A percentile compares a stretch with the other conserved stretches of the same genome.
These are phyloP conservation scores for Sinopyrophorus schimmeli DNA, from an alignment of 2,888 invertebrate genomes.

Conservation along the genomic window DNA sequence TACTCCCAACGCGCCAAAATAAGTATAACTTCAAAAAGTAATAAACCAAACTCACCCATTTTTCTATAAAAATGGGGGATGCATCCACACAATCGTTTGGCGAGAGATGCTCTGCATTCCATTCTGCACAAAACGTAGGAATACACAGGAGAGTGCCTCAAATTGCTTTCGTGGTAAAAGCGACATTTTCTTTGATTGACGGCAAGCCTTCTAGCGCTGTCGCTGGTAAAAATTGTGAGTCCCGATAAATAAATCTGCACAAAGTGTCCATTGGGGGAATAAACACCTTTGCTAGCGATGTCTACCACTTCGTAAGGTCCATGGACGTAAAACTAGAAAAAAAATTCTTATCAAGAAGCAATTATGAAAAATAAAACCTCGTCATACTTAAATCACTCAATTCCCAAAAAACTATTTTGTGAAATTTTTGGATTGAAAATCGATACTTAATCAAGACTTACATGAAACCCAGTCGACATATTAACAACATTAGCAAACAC, in stretches of 20 bases:
- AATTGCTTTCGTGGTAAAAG: conserved; percentile 66
- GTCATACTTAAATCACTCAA: no score
- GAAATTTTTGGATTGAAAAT: no score
- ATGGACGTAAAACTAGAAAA: conserved; percentile 63
- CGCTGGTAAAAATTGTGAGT: conserved; percentile 49
- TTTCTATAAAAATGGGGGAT: conserved; percentile 74
- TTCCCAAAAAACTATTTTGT: no score
- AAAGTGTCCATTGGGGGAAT: conserved; percentile 47
- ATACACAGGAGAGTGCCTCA: conserved; percentile 69
- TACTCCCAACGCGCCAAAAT: no score
- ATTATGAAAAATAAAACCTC: no score
- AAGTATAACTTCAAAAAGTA: no score
- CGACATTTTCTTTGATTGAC: conserved; percentile 70
- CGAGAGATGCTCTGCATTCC: conserved; percentile 69
- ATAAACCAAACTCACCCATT: conserved; percentile 55
- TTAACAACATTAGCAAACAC: conserved; percentile 74
- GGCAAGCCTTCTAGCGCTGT: conserved; percentile 53
- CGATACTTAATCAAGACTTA: no score
- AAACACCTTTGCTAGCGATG: conserved; percentile 58
- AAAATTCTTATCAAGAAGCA: not conserved
- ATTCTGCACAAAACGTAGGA: conserved; percentile 70
- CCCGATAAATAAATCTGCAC: conserved; percentile 50
- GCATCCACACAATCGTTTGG: conserved; percentile 67
- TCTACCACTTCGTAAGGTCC: conserved; percentile 71
- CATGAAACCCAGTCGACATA: conserved; percentile 67